A percentile compares a stretch with the other conserved stretches of the same genome.
phyloP scores from a whole-genome alignment of 1,140 invertebrate species.

The Bombus balteatus region DNA sequence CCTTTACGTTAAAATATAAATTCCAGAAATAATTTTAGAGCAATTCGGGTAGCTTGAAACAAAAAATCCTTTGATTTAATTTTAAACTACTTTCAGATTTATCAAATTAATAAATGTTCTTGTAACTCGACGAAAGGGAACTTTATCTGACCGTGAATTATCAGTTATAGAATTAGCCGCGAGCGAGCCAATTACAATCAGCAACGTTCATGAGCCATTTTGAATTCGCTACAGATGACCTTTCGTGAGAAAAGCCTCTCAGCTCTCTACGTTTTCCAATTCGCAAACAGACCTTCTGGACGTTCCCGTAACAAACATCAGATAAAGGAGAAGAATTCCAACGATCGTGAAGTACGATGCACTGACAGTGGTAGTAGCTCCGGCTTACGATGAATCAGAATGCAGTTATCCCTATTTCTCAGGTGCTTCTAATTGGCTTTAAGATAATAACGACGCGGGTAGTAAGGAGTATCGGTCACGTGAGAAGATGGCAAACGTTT shows the following conservation, averaged over 20 bases:
- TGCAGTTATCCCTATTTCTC: constrained; percentile 51
- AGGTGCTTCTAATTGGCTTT: constrained; percentile 52
- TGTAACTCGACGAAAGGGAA: no score
- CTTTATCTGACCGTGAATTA: no score
- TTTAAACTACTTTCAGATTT: no score
- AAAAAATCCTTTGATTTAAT: no score
- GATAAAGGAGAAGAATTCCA: constrained; percentile 26
- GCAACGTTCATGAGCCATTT: not conserved
- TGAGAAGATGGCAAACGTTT: constrained; percentile 24
- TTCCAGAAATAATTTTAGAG: no score
- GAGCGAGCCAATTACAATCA: not conserved
- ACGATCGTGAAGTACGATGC: not conserved
- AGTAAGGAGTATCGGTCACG: constrained; percentile 43
- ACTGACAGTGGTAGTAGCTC: constrained; percentile 9
- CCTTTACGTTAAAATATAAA: no score
- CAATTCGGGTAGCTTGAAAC: no score
- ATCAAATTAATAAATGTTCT: not conserved
- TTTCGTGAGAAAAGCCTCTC: constrained; percentile 11
- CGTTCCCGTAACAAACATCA: not conserved
- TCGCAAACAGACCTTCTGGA: constrained; percentile 26
- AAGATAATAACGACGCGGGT: constrained; percentile 45
- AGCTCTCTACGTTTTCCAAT: not conserved
- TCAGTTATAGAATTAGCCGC: not conserved
- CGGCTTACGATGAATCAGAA: constrained; percentile 6
- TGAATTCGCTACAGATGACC: not conserved